Base-by-base conservation (phyloP, 2,797 vertebrate species). In the Dendrocincla fuliginosa region DNA sequence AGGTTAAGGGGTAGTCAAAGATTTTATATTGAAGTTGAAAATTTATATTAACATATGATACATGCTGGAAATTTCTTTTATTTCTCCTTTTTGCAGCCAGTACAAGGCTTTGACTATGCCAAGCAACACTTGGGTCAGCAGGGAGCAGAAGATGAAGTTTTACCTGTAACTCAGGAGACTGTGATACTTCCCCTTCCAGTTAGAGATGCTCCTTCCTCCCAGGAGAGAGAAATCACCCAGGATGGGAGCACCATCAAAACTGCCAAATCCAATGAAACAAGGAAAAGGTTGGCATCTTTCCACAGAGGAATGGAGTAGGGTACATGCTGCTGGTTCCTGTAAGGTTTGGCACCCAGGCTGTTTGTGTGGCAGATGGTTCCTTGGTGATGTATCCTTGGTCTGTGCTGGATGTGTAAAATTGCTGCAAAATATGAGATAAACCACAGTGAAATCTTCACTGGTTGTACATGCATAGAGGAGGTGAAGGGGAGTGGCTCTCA, bases 31-130 rank as follows among this genome's bases (percentile, higher is more conserved):
- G n/a, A 84, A 69, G 13, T 85, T 56, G 55, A 63, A 68, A 59
- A 65, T 56, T 49, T 39, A 2, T 74, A 22, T 64, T 56, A 28
- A 46, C 16, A 5, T 84, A 56, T 67, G 61, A 70, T 0, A 1
- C 33, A 28, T 2, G 2, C 44, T 84, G 44, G 44, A 84, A 88
- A 73, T 49, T 5, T 70, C 17, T 84, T 57, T 25, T 23, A 10
- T 94, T 89, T 89, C 56, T 69, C 11, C 16, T 77, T 94, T 91
- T 86, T 91, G 83, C 97, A 99, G 99, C 99, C 99, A 28, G 99
- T 99, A 44, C 99, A 99, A 98, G 99, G 99, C 35, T 99, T 99
- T 93, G 99, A 99, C 97, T 99, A 99, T 76, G 99, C 99, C 93
- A 99, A 99, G 97, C 99, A 99, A 91, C 99, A 99, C 96, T 97